Conservation (phyloP, 2,113 vertebrate genomes). For the Rhagologus leucostigma region DNA sequence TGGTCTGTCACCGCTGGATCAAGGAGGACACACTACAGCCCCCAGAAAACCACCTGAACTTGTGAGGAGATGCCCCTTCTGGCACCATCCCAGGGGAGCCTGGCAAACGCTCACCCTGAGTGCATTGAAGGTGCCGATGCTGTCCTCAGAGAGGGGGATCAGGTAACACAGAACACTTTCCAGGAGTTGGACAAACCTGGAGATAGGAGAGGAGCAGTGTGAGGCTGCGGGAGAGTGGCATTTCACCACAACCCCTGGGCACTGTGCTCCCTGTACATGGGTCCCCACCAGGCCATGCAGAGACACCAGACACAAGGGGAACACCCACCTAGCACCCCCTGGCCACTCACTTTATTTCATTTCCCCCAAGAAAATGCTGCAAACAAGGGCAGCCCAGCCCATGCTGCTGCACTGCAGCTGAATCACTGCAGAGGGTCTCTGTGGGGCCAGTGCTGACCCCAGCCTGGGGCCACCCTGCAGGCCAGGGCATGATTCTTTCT, state of each 20-base stretch:
- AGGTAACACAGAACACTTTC: constrained; percentile 88
- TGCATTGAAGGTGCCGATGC: constrained; percentile 84
- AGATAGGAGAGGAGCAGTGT: neutral
- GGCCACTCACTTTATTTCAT: neutral
- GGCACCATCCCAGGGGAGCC: neutral
- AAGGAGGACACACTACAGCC: neutral
- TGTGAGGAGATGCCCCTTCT: rapidly evolving
- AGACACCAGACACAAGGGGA: neutral
- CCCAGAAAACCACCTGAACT: neutral
- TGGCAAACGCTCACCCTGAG: constrained; percentile 79
- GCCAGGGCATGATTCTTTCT: neutral
- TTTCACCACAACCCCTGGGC: neutral
- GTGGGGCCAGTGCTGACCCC: neutral
- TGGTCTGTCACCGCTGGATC: neutral
- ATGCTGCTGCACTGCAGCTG: rapidly evolving
- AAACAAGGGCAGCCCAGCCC: neutral
- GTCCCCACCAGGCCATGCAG: neutral
- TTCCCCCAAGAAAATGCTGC: neutral
- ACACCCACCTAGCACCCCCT: neutral
- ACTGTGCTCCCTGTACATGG: rapidly evolving
- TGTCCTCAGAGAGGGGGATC: constrained; percentile 88
- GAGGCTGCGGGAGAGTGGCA: rapidly evolving
- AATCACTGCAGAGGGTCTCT: neutral
- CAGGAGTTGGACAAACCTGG: constrained; percentile 88
- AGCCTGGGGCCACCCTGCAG: neutral